Evolutionary conservation across 1,140 invertebrate genomes (phyloP).

Genomic region (Drosophila mayri): DNA sequence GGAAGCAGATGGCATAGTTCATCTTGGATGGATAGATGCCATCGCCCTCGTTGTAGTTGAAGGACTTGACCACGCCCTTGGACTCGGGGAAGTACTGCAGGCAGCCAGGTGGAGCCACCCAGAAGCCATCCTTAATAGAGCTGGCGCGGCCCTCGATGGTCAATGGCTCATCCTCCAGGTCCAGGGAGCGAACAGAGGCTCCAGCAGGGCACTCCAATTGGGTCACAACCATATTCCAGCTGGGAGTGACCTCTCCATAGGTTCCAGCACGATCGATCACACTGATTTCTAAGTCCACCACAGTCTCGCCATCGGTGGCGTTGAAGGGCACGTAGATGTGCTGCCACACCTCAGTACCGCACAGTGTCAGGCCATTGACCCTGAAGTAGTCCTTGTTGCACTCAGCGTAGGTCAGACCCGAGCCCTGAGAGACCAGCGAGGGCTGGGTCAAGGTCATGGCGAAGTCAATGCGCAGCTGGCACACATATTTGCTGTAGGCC

Average conservation of each 20-base stretch:
- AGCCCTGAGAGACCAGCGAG: constrained; percentile 10
- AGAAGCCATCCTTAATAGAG: constrained; percentile 58
- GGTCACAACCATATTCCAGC: constrained; percentile 62
- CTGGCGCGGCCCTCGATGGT: constrained; percentile 25
- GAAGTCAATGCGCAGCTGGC: constrained; percentile 77
- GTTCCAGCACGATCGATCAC: constrained; percentile 61
- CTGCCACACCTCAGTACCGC: constrained; percentile 69
- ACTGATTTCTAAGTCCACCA: constrained; percentile 45
- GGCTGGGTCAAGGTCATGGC: constrained; percentile 65
- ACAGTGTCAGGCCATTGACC: constrained; percentile 60
- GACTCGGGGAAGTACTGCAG: constrained; percentile 74
- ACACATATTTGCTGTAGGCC: constrained; percentile 70
- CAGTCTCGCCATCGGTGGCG: constrained; percentile 51
- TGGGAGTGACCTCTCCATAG: constrained; percentile 25
- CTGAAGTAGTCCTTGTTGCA: constrained; percentile 69
- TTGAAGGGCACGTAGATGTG: constrained; percentile 82
- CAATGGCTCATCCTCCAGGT: neutral
- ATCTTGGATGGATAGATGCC: constrained; percentile 70
- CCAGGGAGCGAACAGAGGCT: constrained; percentile 41
- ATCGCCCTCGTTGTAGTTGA: constrained; percentile 73
- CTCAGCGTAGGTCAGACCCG: constrained; percentile 48
- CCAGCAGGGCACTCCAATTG: constrained; percentile 72
- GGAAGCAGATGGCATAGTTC: constrained; percentile 82
- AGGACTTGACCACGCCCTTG: constrained; percentile 70
- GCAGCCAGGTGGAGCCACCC: constrained; percentile 73